Conservation (phyloP, 2,113 vertebrate genomes). For the Corydoras maculifer region DNA sequence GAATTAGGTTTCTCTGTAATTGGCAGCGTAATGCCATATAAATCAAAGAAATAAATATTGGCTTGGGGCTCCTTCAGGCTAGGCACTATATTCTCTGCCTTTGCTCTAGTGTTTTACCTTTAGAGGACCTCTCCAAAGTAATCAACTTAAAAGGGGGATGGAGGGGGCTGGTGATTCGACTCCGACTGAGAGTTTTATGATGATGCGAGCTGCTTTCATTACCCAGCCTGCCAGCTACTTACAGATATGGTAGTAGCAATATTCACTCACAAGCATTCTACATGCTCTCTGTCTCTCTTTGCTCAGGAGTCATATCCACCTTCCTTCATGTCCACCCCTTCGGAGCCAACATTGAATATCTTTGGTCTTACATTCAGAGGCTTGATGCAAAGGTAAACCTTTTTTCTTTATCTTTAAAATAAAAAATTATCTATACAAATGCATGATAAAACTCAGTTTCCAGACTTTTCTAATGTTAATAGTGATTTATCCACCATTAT, state of each 20-base stretch:
- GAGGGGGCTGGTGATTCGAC: slow-evolving; percentile 36
- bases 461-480: not conserved
- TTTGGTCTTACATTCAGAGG: slow-evolving; percentile 94
- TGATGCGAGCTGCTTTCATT: slow-evolving; percentile 30
- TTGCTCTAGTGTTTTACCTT: slow-evolving; percentile 41
- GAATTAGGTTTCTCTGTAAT: slow-evolving; percentile 58
- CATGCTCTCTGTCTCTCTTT: slow-evolving; percentile 16
- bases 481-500: too few species aligned
- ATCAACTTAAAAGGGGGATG: slow-evolving; percentile 50
- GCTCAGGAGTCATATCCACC: slow-evolving; percentile 87
- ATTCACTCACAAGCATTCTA: slow-evolving; percentile 4
- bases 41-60: slow-evolving; percentile 67
- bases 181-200: slow-evolving; percentile 40
- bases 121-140: slow-evolving; percentile 55
- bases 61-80: slow-evolving; percentile 49
- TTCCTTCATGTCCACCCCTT: slow-evolving; percentile 97
- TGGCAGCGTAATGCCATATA: slow-evolving; percentile 56
- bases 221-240: slow-evolving; percentile 41
- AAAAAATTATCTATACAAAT: not conserved
- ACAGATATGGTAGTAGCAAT: slow-evolving; percentile 31
- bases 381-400: slow-evolving; percentile 84
- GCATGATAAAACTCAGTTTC: not conserved
- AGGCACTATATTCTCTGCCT: slow-evolving; percentile 41
- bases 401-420: not conserved
- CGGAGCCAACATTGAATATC: slow-evolving; percentile 92